Evolutionary conservation across 2,113 vertebrate genomes (phyloP), one percentile per base, ranked within the genome.

Genomic region (Oncorhynchus masou): DNA sequence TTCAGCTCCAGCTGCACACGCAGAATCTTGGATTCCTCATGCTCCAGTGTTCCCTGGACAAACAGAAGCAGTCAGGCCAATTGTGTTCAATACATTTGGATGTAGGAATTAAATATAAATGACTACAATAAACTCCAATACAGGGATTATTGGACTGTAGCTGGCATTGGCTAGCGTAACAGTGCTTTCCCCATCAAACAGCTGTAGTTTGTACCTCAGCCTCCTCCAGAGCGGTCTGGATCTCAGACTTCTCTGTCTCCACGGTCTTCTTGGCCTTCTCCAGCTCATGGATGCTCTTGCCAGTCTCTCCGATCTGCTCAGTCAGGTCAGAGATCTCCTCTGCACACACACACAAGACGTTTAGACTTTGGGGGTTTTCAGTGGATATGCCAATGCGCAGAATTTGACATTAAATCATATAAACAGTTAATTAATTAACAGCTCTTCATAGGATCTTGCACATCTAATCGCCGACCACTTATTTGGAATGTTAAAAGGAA

Each of bases 11-110:
- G 81, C 80, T 93, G 91, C 22, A 90, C 88, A 81, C 89, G 87
- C 20, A 93, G 88, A 77, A 93, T 93, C 88, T 93, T 93, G 20
- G 92, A 92, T 76, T 93, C 92, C 7, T 93, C 92, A 0, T 93
- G 92, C 74, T 93, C 92, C 82, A 93, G 87, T 59, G 90, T 91
- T 78, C 90, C 92, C 92, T 93, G 59, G 15, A 68, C 15, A 20
- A 68, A 6, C 9, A 5, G 27, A 13, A 34, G 25, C 15, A 19
- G 13, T 16, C 66, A 31, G 2, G 1, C 2, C 0, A 31, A 19
- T 68, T 34, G 3, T 19, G 25, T 15, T 66, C 4, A 25, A 66
- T 27, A 25, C n/a, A 22, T 22, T 64, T 64, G 2, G 1, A 39
- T 39, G 34, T 39, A 39, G 34, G 6, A 39, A 64, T 24, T 59